Evolutionary conservation across 1,140 invertebrate species (phyloP).

Genomic region (Delia radicum): DNA sequence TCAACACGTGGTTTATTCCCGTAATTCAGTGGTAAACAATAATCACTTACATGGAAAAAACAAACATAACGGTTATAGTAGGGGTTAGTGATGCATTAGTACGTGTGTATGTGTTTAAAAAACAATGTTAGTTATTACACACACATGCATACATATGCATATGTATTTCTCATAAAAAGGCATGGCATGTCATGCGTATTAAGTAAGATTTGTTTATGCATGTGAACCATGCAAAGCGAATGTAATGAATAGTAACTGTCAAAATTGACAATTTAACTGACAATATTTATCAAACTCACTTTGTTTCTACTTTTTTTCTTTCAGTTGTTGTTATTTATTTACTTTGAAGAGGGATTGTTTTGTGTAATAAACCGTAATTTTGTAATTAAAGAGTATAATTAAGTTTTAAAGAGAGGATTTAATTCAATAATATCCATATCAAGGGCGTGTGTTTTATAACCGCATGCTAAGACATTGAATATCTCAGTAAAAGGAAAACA

Average conservation of each 20-base stretch:
- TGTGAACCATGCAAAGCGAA: constrained; percentile 10
- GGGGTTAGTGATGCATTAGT: not conserved
- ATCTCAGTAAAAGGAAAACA: no score
- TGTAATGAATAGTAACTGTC: no score
- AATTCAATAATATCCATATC: no score
- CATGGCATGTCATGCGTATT: constrained; percentile 18
- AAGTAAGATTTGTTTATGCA: constrained; percentile 15
- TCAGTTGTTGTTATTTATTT: not conserved
- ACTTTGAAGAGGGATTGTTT: no score
- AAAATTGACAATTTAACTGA: not conserved
- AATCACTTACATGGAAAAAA: not conserved
- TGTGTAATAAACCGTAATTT: no score
- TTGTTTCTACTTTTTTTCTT: not conserved
- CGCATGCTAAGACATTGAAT: no score
- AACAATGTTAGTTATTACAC: not conserved
- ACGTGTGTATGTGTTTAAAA: not conserved
- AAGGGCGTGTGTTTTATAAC: no score
- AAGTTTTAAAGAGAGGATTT: no score
- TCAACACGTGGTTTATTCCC: constrained; percentile 50
- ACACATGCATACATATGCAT: not conserved
- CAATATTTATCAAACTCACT: not conserved
- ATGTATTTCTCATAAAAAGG: not conserved
- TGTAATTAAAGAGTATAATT: no score
- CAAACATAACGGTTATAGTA: not conserved
- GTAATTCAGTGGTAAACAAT: not conserved